Percentiles rank a stretch among this genome's conserved stretches.
These are phyloP conservation scores for Rhodophaea formosa DNA, from an alignment of 2,888 invertebrate genomes.

Conservation along the genomic window DNA sequence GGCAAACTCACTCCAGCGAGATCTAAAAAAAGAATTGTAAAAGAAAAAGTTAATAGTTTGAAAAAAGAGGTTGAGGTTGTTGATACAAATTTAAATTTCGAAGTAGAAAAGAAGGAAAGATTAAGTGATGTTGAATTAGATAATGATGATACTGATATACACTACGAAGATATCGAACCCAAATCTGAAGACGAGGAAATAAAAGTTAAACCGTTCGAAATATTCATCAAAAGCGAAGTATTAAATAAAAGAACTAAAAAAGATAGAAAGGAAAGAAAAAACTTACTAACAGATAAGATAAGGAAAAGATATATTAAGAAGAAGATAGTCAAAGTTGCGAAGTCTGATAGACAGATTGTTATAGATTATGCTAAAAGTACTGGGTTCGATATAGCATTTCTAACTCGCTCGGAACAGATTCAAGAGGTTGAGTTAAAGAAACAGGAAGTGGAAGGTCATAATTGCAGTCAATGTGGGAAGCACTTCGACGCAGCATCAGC, in stretches of 20 bases:
- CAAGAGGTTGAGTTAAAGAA: background rate
- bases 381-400: background rate
- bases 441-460: background rate
- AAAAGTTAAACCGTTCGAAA: background rate
- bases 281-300: background rate
- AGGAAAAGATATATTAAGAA: background rate
- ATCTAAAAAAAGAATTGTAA: background rate
- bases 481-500: background rate
- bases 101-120: background rate
- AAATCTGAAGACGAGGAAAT: background rate
- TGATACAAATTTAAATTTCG: background rate
- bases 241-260: background rate
- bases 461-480: conserved; percentile 6
- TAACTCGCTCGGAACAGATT: background rate
- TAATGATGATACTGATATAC: background rate
- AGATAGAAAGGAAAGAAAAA: background rate
- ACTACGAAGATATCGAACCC: background rate
- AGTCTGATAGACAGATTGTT: background rate
- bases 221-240: background rate
- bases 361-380: background rate
- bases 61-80: background rate
- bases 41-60: background rate
- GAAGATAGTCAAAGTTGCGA: background rate
- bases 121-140: background rate
- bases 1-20: background rate